Conservation (phyloP, 2,888 invertebrate species). For the Hypsopygia costalis region DNA sequence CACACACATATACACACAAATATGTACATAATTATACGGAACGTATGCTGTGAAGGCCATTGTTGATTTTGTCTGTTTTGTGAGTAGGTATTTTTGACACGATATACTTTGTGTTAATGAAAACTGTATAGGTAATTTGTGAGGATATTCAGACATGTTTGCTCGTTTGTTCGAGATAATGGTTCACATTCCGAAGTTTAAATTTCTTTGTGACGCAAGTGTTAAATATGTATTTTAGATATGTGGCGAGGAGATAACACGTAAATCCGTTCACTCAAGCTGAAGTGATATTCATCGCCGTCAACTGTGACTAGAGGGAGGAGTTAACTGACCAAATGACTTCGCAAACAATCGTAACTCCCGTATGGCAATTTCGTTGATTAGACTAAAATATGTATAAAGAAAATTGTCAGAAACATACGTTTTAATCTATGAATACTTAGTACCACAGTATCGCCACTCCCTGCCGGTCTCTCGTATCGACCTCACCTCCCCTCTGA, state of each 20-base stretch:
- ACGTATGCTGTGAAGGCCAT: not conserved
- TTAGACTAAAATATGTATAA: too few species aligned
- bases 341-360: too few species aligned
- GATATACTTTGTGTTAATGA: not conserved
- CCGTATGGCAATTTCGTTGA: too few species aligned
- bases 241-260: slow-evolving; percentile 4
- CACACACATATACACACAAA: not conserved
- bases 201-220: slow-evolving; percentile 6
- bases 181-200: not conserved
- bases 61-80: not conserved
- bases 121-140: not conserved
- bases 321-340: not conserved
- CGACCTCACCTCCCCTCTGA: too few species aligned
- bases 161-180: not conserved
- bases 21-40: not conserved
- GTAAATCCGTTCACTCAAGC: slow-evolving; percentile 3
- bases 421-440: too few species aligned
- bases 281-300: not conserved
- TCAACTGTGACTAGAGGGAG: not conserved
- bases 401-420: too few species aligned
- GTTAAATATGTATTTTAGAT: slow-evolving; percentile 9
- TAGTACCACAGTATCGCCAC: too few species aligned
- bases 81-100: not conserved
- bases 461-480: too few species aligned
- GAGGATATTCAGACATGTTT: not conserved